Percentiles rank a stretch among this genome's conserved stretches.
Evolutionary conservation across 2,797 vertebrate species (phyloP).

Genomic region (Adelosebastes latens): DNA sequence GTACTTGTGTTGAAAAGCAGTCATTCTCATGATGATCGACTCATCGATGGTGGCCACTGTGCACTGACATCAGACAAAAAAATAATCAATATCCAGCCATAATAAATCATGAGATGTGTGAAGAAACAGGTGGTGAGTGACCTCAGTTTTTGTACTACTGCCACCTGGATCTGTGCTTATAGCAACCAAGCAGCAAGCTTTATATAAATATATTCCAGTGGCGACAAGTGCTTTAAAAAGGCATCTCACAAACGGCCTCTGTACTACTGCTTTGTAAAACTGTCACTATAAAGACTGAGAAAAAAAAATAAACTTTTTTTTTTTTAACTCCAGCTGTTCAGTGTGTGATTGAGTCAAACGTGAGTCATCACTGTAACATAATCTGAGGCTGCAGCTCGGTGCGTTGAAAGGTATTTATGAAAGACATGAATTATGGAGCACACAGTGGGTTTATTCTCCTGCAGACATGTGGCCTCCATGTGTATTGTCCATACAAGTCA

Average conservation of each 20-base stretch:
- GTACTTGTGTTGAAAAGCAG: slow-evolving; percentile 74
- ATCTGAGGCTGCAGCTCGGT: slow-evolving; percentile 13
- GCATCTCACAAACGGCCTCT: slow-evolving; percentile 60
- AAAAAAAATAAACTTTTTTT: slow-evolving; percentile 64
- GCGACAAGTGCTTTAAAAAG: slow-evolving; percentile 56
- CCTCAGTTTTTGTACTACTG: slow-evolving; percentile 62
- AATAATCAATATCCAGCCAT: slow-evolving; percentile 32
- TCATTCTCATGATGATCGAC: slow-evolving; percentile 57
- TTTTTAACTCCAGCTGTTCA: slow-evolving; percentile 38
- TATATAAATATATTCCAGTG: slow-evolving; percentile 40
- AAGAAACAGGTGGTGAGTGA: slow-evolving; percentile 61
- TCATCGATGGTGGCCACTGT: slow-evolving; percentile 45
- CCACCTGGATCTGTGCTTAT: slow-evolving; percentile 42
- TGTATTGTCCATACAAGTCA: slow-evolving; percentile 28
- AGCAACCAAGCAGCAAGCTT: slow-evolving; percentile 37
- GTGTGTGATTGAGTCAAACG: slow-evolving; percentile 37
- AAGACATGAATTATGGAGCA: slow-evolving; percentile 22
- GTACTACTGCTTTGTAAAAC: slow-evolving; percentile 82
- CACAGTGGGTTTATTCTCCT: slow-evolving; percentile 51
- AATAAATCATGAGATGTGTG: slow-evolving; percentile 52
- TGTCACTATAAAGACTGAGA: slow-evolving; percentile 76
- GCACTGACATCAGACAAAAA: slow-evolving; percentile 65
- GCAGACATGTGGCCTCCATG: slow-evolving; percentile 47
- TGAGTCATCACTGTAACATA: neutral
- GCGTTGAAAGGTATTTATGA: slow-evolving; percentile 20